Conservation (phyloP, 2,888 invertebrate genomes). For the Tribolium freemani region DNA sequence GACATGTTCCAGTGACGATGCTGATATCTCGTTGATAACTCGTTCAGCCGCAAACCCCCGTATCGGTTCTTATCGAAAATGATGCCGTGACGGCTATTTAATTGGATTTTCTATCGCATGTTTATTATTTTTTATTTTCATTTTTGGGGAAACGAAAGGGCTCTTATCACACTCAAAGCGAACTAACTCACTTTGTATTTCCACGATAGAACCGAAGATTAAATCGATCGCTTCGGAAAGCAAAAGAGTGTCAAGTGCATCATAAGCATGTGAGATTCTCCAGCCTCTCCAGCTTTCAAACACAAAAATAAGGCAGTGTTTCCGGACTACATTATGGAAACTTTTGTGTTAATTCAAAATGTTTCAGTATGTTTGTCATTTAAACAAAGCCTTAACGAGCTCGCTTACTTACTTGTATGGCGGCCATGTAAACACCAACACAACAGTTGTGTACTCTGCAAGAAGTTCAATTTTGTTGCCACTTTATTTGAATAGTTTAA, state of each 20-base stretch:
- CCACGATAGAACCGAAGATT: slow-evolving; percentile 6
- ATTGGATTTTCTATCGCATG: slow-evolving; percentile 43
- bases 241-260: slow-evolving; percentile 18
- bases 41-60: slow-evolving; percentile 40
- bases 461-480: neutral
- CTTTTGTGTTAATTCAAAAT: neutral
- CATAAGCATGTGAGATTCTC: neutral
- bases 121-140: slow-evolving; percentile 37
- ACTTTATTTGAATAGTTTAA: neutral
- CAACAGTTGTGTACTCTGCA: slow-evolving; percentile 20
- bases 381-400: slow-evolving; percentile 30
- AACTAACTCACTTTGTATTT: slow-evolving; percentile 5
- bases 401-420: slow-evolving; percentile 18
- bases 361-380: slow-evolving; percentile 25
- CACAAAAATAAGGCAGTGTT: neutral
- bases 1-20: slow-evolving; percentile 42
- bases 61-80: slow-evolving; percentile 45
- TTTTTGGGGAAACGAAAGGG: slow-evolving; percentile 13
- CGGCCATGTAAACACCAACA: slow-evolving; percentile 23
- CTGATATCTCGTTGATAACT: slow-evolving; percentile 48
- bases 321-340: neutral
- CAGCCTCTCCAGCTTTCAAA: neutral
- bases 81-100: slow-evolving; percentile 43
- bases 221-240: slow-evolving; percentile 16
- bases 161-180: slow-evolving; percentile 12